phyloP scores from a whole-genome alignment of 2,888 invertebrate species.

The Platycheirus albimanus region DNA sequence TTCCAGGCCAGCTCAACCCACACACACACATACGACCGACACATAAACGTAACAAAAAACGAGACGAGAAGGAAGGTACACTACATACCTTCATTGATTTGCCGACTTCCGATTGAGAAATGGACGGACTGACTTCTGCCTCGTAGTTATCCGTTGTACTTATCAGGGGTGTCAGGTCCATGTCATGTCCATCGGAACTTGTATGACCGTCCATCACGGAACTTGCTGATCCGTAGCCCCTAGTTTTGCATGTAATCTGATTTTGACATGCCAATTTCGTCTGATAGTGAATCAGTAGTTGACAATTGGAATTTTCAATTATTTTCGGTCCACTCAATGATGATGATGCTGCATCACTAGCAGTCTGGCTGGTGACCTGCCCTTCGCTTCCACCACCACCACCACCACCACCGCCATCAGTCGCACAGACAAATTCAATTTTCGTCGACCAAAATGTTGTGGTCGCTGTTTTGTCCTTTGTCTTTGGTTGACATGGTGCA shows the following conservation, averaged over 20 bases:
- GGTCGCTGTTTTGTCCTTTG: constrained; percentile 61
- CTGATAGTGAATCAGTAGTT: constrained; percentile 81
- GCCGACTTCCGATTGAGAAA: constrained; percentile 77
- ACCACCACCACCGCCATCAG: constrained; percentile 61
- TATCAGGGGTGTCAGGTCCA: constrained; percentile 82
- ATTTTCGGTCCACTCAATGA: constrained; percentile 77
- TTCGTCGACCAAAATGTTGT: constrained; percentile 80
- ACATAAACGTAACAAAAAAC: too few species aligned
- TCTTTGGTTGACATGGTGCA: constrained; percentile 76
- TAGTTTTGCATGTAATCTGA: constrained; percentile 80
- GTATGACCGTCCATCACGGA: constrained; percentile 75
- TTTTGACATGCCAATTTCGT: constrained; percentile 81
- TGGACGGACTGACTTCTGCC: constrained; percentile 78
- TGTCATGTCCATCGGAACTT: constrained; percentile 76
- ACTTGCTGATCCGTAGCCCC: constrained; percentile 76
- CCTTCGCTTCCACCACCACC: constrained; percentile 41
- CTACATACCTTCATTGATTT: constrained; percentile 79
- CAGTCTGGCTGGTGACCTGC: constrained; percentile 35
- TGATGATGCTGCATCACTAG: constrained; percentile 65
- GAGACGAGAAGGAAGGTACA: constrained; percentile 22
- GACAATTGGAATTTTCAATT: constrained; percentile 82
- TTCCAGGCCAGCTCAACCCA: constrained; percentile 11
- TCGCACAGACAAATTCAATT: constrained; percentile 82
- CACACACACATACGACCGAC: constrained; percentile 13
- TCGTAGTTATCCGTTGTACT: constrained; percentile 81